A percentile compares a stretch with the other conserved stretches of the same genome.
Evolutionary conservation across 2,888 invertebrate species (phyloP).

Genomic region (Meiosimyza platycephala): DNA sequence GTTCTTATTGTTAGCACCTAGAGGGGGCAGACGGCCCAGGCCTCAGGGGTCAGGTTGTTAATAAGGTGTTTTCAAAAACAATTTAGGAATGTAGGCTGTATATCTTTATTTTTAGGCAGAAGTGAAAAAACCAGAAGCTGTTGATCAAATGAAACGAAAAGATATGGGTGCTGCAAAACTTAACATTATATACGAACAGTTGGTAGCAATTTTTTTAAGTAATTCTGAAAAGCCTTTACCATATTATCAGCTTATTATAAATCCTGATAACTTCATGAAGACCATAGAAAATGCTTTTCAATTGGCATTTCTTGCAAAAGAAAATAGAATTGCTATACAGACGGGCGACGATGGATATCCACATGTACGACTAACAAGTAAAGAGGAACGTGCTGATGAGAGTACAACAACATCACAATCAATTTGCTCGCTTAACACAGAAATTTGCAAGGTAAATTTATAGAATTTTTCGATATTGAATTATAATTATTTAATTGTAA

Average conservation of each 20-base stretch:
- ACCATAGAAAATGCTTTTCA: slow-evolving; percentile 74
- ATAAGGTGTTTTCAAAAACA: neutral
- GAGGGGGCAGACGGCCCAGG: neutral
- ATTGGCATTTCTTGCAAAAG: slow-evolving; percentile 71
- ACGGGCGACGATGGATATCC: slow-evolving; percentile 64
- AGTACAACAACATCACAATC: slow-evolving; percentile 52
- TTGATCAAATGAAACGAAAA: slow-evolving; percentile 67
- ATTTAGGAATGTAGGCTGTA: neutral
- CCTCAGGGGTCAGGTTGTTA: neutral
- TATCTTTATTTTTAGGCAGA: slow-evolving; percentile 50
- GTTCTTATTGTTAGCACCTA: neutral
- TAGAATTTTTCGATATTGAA: neutral
- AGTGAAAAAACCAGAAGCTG: slow-evolving; percentile 68
- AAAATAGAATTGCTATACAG: slow-evolving; percentile 68
- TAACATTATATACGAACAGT: slow-evolving; percentile 67
- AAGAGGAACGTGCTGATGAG: slow-evolving; percentile 38
- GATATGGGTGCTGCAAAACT: slow-evolving; percentile 71
- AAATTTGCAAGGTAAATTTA: slow-evolving; percentile 51
- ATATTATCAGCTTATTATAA: slow-evolving; percentile 71
- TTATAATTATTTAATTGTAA: neutral
- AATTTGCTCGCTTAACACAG: slow-evolving; percentile 55
- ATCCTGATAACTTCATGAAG: slow-evolving; percentile 70
- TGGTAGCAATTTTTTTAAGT: slow-evolving; percentile 64
- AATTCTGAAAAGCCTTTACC: slow-evolving; percentile 68
- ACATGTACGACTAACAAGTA: slow-evolving; percentile 50